These are phyloP conservation scores for Metaphire vulgaris DNA, from an alignment of 1,140 invertebrate genomes.

Conservation along the genomic window DNA sequence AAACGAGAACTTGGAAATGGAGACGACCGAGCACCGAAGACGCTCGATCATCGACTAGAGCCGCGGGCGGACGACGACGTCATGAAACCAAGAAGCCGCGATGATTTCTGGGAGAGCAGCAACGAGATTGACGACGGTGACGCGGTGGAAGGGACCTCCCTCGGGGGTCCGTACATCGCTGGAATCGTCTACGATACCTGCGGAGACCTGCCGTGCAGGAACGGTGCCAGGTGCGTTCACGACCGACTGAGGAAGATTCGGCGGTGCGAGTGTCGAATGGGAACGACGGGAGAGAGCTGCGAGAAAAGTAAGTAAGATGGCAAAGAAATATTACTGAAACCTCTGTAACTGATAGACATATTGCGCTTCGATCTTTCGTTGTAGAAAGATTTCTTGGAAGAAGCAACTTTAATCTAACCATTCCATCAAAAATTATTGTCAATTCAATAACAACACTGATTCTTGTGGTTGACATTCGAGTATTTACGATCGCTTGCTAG, in stretches of 20 bases:
- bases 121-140: neutral
- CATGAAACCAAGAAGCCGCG: neutral
- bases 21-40: neutral
- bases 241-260: neutral
- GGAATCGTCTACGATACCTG: neutral
- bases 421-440: neutral
- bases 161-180: too few species aligned
- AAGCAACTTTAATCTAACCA: neutral
- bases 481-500: neutral
- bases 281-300: constrained; percentile 21
- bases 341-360: neutral
- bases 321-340: too few species aligned
- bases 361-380: neutral
- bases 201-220: neutral
- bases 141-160: too few species aligned
- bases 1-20: neutral
- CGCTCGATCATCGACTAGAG: neutral
- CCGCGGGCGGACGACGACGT: neutral
- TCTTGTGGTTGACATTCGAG: neutral
- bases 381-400: neutral
- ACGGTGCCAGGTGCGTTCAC: neutral
- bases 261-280: constrained; percentile 25
- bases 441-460: too few species aligned
- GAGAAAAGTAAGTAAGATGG: constrained; percentile 24
- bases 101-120: neutral